phyloP scores from a whole-genome alignment of 1,140 invertebrate species.

The Nomia melanderi region DNA sequence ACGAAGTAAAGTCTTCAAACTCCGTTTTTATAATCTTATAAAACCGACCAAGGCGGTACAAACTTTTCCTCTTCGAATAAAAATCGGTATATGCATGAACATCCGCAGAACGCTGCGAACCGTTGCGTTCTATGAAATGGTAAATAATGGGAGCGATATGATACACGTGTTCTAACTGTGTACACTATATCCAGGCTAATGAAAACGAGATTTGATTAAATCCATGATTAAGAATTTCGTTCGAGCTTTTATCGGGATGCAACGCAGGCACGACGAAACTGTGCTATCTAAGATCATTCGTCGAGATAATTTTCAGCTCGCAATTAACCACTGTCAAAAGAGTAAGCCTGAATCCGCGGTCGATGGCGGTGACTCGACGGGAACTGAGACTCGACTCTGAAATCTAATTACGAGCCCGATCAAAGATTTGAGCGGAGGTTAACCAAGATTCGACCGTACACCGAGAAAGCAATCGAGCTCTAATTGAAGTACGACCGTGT shows the following conservation, averaged over 20 bases:
- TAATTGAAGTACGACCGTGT: slow-evolving; percentile 20
- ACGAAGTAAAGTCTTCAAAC: too few relatives aligned
- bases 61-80: background rate
- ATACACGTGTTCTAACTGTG: background rate
- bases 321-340: background rate
- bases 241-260: background rate
- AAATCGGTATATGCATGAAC: background rate
- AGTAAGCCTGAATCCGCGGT: background rate
- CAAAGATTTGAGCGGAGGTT: slow-evolving; percentile 13
- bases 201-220: background rate
- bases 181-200: background rate
- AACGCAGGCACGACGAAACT: background rate
- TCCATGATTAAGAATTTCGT: background rate
- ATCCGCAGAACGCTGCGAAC: background rate
- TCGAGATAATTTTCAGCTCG: background rate
- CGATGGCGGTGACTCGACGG: background rate
- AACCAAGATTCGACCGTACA: slow-evolving; percentile 18
- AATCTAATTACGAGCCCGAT: slow-evolving; percentile 13
- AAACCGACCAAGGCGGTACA: too few relatives aligned
- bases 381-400: background rate
- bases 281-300: too few relatives aligned
- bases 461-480: slow-evolving; percentile 6
- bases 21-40: too few relatives aligned
- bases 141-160: background rate
- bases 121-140: background rate